Conservation (phyloP, 2,113 vertebrate genomes). For the Sander vitreus region DNA sequence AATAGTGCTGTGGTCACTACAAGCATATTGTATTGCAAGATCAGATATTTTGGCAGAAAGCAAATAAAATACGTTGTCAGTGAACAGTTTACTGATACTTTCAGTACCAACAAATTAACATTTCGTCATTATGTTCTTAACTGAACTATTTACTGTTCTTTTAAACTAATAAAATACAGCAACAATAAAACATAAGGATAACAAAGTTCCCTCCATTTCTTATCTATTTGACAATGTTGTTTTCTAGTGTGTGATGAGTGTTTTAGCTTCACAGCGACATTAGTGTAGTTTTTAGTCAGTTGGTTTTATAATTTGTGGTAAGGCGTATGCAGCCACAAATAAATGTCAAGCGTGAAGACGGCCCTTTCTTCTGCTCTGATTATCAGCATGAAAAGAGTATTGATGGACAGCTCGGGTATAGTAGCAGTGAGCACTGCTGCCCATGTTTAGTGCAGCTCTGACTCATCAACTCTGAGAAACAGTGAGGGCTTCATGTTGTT, state of each 20-base stretch:
- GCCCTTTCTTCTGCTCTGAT: slow-evolving; percentile 55
- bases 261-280: not conserved
- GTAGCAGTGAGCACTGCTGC: slow-evolving; percentile 33
- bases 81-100: not conserved
- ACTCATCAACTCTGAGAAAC: slow-evolving; percentile 65
- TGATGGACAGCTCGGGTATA: slow-evolving; percentile 53
- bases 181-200: not conserved
- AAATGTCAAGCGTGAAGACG: slow-evolving; percentile 55
- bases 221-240: not conserved
- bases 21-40: not conserved
- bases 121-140: not conserved
- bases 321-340: slow-evolving; percentile 28
- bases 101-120: not conserved
- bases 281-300: not conserved
- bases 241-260: slow-evolving; percentile 1
- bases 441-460: slow-evolving; percentile 52
- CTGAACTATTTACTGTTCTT: not conserved
- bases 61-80: not conserved
- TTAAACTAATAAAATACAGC: not conserved
- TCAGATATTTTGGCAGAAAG: not conserved
- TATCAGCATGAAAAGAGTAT: slow-evolving; percentile 54
- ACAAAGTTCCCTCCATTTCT: not conserved
- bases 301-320: slow-evolving; percentile 11
- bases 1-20: not conserved
- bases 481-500: slow-evolving; percentile 51